Evolutionary conservation across 2,797 vertebrate genomes (phyloP), one percentile per base, ranked within the genome.

Genomic region (Nyctibius grandis): DNA sequence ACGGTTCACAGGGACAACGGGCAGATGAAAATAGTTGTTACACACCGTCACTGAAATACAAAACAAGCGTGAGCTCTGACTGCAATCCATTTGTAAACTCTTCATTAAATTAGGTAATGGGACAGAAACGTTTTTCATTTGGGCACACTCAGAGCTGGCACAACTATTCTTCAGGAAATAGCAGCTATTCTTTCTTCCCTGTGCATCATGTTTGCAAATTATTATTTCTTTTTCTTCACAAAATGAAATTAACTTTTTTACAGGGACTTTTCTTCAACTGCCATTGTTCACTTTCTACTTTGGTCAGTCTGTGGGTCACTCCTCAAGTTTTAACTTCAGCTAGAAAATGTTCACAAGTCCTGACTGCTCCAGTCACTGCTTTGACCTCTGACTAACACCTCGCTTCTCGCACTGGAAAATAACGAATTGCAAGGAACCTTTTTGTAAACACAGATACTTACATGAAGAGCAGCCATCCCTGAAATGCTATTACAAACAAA

Each of bases 381-480:
- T 45, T 93, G 95, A 91, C 90, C 91, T 89, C 91, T 91, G 83
- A 85, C 85, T 92, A 88, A 83, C 74, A 76, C 51, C 50, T 29
- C 7, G 4, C 51, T 51, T 68, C 90, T 87, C 36, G 33, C 87
- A n/a, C 92, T 91, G 83, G 78, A 74, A 91, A 84, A 93, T 65
- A 74, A 93, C 28, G 59, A 95, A 89, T 77, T 84, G 50, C 76
- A 82, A 60, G 33, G 45, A 76, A 61, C 18, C n/a, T 56, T 92
- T 76, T 17, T 77, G 73, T 36, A 90, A 96, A 40, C 87, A 68
- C 56, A 93, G 80, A n/a, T 42, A 29, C 64, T 88, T 34, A 17
- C 56, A 74, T 21, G 25, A 54, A 72, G 69, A 68, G 68, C 67
- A 57, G 74, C 78, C 83, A 79, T n/a, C 80, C 94, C 91, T 92